A percentile compares a stretch with the other conserved stretches of the same genome.
Conservation (phyloP, 2,797 vertebrate species). For the Caiman crocodilus region DNA sequence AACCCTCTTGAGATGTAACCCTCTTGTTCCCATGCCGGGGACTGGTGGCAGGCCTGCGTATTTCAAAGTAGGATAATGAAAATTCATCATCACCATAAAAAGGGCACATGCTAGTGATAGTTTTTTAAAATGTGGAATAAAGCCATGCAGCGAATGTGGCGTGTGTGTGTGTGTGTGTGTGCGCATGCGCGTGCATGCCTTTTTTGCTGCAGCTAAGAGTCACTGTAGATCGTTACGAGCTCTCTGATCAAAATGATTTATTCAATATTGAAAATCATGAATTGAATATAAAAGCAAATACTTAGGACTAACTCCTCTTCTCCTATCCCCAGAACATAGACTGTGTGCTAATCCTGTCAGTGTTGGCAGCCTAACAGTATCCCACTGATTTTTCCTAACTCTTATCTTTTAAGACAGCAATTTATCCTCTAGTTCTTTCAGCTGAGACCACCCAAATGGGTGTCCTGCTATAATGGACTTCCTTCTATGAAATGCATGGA, state of each 20-base stretch:
- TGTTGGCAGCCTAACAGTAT: neutral
- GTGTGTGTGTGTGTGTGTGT: neutral
- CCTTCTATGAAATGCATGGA: neutral
- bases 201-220: neutral
- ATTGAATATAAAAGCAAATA: neutral
- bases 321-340: neutral
- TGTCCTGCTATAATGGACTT: neutral
- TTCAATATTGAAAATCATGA: neutral
- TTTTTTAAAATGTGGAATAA: conserved; percentile 2
- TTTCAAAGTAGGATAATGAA: conserved; percentile 36
- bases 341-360: neutral
- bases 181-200: neutral
- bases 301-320: neutral
- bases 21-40: neutral
- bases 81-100: neutral
- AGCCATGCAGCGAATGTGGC: neutral
- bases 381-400: neutral
- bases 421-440: neutral
- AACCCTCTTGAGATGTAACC: neutral
- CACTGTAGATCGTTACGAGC: neutral
- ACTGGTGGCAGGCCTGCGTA: neutral
- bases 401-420: too few species aligned
- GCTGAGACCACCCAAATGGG: neutral
- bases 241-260: neutral
- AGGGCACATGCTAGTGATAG: fast-evolving